Evolutionary conservation across 1,140 invertebrate species (phyloP).

Genomic region (Drosophila repletoides): DNA sequence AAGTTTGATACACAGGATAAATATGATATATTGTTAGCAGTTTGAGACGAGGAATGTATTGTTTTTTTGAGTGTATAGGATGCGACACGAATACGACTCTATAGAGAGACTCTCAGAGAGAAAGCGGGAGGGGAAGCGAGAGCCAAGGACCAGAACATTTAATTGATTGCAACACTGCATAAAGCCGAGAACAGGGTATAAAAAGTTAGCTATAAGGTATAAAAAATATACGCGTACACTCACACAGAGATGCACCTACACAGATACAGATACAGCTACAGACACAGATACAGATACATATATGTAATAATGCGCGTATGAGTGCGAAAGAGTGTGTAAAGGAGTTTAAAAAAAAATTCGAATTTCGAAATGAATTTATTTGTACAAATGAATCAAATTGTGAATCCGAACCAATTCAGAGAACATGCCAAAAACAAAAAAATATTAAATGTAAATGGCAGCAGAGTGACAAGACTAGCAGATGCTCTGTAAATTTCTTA

Average conservation of each 20-base stretch:
- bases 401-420: neutral
- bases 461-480: too few species aligned
- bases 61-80: too few species aligned
- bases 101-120: neutral
- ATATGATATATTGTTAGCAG: too few species aligned
- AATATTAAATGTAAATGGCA: too few species aligned
- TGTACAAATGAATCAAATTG: slow-evolving; percentile 1
- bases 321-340: neutral
- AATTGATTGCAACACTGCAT: slow-evolving; percentile 38
- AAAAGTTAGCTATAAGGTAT: slow-evolving; percentile 10
- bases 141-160: slow-evolving; percentile 27
- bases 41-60: too few species aligned
- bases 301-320: too few species aligned
- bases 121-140: neutral
- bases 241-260: neutral
- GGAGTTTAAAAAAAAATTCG: neutral
- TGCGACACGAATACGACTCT: too few species aligned
- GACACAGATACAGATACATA: neutral
- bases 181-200: neutral
- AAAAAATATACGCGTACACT: neutral
- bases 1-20: too few species aligned
- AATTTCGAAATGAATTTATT: neutral
- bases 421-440: neutral
- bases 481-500: too few species aligned
- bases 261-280: neutral